Conservation (phyloP, 2,113 vertebrate genomes). For the Lepisosteus osseus region DNA sequence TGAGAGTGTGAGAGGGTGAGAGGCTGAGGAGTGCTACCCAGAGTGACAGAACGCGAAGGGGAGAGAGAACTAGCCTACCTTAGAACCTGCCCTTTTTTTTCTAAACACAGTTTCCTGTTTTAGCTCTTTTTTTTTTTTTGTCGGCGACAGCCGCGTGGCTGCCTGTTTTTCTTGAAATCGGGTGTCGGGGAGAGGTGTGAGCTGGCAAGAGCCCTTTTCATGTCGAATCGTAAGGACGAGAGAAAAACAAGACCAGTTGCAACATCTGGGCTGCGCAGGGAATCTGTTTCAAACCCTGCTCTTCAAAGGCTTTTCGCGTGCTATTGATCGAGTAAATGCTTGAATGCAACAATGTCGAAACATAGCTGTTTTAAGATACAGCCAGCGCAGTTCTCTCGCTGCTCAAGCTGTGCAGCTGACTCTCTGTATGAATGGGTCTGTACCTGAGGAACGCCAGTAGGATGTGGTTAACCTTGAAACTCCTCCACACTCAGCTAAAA, state of each 20-base stretch:
- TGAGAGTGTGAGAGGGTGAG: background rate
- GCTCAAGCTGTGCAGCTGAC: background rate
- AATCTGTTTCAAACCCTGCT: too few species aligned
- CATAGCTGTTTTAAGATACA: background rate
- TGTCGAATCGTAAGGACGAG: too few species aligned
- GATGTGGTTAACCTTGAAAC: background rate
- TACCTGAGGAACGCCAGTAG: background rate
- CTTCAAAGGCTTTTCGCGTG: too few species aligned
- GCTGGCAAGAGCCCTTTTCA: too few species aligned
- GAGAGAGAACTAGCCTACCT: background rate
- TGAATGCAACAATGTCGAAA: too few species aligned
- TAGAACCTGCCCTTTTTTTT: background rate
- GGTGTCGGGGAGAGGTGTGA: too few species aligned
- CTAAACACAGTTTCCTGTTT: slow-evolving; percentile 14
- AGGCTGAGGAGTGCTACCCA: background rate
- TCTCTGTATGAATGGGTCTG: background rate
- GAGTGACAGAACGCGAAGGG: slow-evolving; percentile 2
- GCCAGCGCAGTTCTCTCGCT: background rate
- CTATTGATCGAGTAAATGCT: too few species aligned
- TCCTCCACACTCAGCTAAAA: background rate
- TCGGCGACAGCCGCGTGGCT: too few species aligned
- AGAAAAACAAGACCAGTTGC: too few species aligned
- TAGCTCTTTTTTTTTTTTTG: background rate
- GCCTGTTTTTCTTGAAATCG: background rate
- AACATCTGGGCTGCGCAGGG: too few species aligned